Base-by-base conservation (phyloP, 2,113 vertebrate genomes). In the Daphoenositta chrysoptera region DNA sequence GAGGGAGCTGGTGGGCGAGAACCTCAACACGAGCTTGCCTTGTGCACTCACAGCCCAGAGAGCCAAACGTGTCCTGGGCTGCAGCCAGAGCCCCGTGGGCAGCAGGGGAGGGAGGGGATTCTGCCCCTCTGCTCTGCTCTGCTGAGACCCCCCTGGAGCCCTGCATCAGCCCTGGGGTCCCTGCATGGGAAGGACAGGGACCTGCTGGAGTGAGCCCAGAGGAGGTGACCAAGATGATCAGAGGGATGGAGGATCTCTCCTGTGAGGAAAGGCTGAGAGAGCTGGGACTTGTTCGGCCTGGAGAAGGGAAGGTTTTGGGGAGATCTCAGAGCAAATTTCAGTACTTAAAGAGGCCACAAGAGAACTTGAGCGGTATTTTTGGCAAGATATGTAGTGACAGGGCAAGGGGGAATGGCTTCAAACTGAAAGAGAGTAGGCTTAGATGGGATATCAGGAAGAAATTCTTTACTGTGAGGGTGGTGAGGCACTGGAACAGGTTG, bases 221-320 rank as follows among this genome's bases (percentile, higher is more conserved):
- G 45, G 27, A 60, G 33, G 22, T 24, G 9, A 27, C 5, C 1
- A 23, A 33, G 14, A 37, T 44, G 27, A 37, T 11, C 15, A 66
- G 27, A 81, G 15, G 15, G 19, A 0, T 51, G 33, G 6, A 66
- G 15, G 1, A 53, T 0, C 61, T 45, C 2, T 68, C 7, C 53
- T 45, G 0, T 75, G 24, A 9, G 3, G 13, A 40, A 1, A 53
- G 24, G 23, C 28, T 68, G 45, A 35, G 21, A 66, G 45, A 53
- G 13, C 7, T 14, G 60, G 10, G 3, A 4, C n/a, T 10, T 53
- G 15, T 45, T 75, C 5, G 53, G 23, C 45, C 39, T 31, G n/a
- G 16, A 68, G 8, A 60, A 82, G n/a, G 10, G 30, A 75, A 68
- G 45, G 9, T 14, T 75, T 28, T 82, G 9, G 9, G 6, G 47